Percentiles rank a stretch among this genome's conserved stretches.
Conservation (phyloP, 2,888 invertebrate species). For the Oligia fasciuncula region DNA sequence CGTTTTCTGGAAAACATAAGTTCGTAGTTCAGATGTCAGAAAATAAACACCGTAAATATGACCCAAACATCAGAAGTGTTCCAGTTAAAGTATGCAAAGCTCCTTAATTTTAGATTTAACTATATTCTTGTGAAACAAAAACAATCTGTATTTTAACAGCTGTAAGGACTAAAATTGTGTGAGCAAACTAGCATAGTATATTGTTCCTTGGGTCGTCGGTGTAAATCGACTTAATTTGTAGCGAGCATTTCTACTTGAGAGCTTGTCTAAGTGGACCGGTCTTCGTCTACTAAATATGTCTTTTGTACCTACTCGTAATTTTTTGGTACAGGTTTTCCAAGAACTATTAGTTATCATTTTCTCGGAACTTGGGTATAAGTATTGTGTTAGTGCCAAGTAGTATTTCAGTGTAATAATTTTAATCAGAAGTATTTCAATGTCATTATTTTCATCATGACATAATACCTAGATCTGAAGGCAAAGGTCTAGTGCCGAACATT, state of each 20-base stretch:
- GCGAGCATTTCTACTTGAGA: slow-evolving; percentile 55
- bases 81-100: slow-evolving; percentile 54
- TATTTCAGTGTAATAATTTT: neutral
- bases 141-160: neutral
- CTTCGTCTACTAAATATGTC: slow-evolving; percentile 39
- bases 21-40: slow-evolving; percentile 31
- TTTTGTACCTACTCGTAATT: slow-evolving; percentile 29
- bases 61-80: slow-evolving; percentile 39
- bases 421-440: neutral
- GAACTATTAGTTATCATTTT: neutral
- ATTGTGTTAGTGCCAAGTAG: neutral
- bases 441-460: neutral
- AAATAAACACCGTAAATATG: slow-evolving; percentile 46
- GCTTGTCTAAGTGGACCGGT: slow-evolving; percentile 39
- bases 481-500: neutral
- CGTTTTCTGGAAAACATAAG: slow-evolving; percentile 29
- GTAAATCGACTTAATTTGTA: slow-evolving; percentile 61
- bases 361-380: neutral
- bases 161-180: slow-evolving; percentile 20
- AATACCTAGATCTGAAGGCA: neutral
- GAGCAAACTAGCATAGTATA: slow-evolving; percentile 22
- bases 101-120: slow-evolving; percentile 38
- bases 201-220: slow-evolving; percentile 43
- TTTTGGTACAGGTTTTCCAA: slow-evolving; percentile 29
- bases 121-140: slow-evolving; percentile 15